Base-by-base conservation (phyloP, 35 echinoderm and acorn worm species). In the Apostichopus californicus region DNA sequence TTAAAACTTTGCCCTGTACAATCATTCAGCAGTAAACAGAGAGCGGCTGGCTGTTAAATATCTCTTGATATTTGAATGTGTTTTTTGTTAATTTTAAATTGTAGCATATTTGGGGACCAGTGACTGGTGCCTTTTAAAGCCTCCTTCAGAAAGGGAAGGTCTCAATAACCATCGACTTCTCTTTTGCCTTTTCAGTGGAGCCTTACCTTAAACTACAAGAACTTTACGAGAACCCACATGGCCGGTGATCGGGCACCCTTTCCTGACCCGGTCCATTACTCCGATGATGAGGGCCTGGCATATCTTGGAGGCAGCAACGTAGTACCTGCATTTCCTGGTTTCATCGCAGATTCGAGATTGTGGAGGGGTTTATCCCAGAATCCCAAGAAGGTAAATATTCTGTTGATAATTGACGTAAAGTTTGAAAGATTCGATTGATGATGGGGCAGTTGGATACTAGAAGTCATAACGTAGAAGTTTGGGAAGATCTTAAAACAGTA, bases 241-340 rank as follows among this genome's bases (percentile, higher is more conserved):
- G 64, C 57, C 0, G 86, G 86, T 52, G 63, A 34, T 0, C 1
- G 86, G 12, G 60, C 86, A 34, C 86, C 86, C 9, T 89, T 89
- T 72, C 24, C 24, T 75, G 53, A 89, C 24, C 26, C 23, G 24
- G 6, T 89, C 17, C 60, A 89, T 54, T 89, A 89, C 86, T 68
- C 60, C 5, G 68, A 68, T 34, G 24, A 89, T 5, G 86, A 89
- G 22, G 86, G 86, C 14, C 60, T 73, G 14, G 23, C 53, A 5
- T 64, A 89, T 56, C 8, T 89, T 0, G 86, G 86, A 15, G 86
- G 86, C 28, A 89, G 86, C n/a, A 52, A 72, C 5, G 86, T 64
- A 23, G 63, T 75, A 5, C 9, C 10, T 12, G 10, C 0, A 8
- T 89, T 89, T 55, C 58, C 57, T 9, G 86, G 86, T 23, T 89